Evolutionary conservation across 2,113 vertebrate species (phyloP).

Genomic region (Tamias sibiricus): DNA sequence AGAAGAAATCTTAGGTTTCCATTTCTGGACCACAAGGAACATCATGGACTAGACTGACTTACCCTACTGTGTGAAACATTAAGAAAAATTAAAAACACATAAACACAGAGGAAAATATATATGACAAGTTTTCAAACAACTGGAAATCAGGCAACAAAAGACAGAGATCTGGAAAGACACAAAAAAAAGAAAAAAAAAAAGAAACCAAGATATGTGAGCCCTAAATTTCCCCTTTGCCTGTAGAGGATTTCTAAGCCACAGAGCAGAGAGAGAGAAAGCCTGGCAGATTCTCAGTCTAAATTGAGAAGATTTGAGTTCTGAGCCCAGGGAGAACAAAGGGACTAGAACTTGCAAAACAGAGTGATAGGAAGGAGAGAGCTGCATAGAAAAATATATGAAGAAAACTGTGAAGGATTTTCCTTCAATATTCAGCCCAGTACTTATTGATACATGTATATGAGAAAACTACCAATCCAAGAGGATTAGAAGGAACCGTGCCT

Average conservation of each 20-base stretch:
- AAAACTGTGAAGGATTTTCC: background rate
- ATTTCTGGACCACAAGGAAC: background rate
- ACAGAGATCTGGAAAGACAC: background rate
- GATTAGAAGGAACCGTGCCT: background rate
- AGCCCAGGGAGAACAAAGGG: background rate
- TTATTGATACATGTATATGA: background rate
- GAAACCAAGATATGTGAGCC: background rate
- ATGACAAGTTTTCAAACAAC: background rate
- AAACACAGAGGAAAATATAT: background rate
- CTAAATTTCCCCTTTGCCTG: background rate
- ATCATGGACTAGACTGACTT: background rate
- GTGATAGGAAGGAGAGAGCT: background rate
- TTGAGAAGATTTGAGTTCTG: background rate
- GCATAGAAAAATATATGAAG: background rate
- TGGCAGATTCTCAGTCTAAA: background rate
- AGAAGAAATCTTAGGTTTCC: background rate
- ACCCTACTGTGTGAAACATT: background rate
- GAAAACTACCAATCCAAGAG: background rate
- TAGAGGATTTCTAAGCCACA: background rate
- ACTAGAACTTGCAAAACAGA: background rate
- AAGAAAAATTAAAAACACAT: background rate
- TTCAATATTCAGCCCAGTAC: background rate
- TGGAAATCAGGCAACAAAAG: slow-evolving; percentile 14
- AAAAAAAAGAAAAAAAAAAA: no score
- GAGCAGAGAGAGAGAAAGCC: background rate